Evolutionary conservation across 2,797 vertebrate species (phyloP).

Genomic region (Melanotaenia trifasciata): DNA sequence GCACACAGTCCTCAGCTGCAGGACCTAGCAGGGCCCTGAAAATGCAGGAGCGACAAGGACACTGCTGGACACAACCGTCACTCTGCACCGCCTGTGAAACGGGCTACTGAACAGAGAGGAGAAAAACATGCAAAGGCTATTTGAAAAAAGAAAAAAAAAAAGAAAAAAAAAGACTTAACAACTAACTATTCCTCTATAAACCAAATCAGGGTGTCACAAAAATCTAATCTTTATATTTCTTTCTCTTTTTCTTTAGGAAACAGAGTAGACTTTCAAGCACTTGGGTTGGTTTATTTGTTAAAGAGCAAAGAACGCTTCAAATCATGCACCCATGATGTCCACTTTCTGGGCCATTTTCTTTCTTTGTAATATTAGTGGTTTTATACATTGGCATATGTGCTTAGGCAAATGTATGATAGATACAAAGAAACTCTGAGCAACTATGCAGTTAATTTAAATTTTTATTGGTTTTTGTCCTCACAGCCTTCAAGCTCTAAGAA

Average conservation of each 20-base stretch:
- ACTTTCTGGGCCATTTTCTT: conserved; percentile 84
- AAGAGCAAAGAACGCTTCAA: conserved; percentile 85
- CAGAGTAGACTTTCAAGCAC: conserved; percentile 78
- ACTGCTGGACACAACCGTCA: conserved; percentile 73
- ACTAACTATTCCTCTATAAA: conserved; percentile 88
- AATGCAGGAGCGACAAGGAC: conserved; percentile 62
- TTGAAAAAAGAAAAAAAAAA: conserved; percentile 73
- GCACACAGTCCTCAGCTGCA: conserved; percentile 78
- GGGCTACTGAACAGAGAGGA: conserved; percentile 77
- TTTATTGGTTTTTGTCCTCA: conserved; percentile 81
- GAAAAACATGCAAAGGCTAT: conserved; percentile 80
- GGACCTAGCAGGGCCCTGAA: conserved; percentile 75
- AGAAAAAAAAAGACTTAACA: conserved; percentile 61
- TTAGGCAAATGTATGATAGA: conserved; percentile 79
- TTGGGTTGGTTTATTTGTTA: conserved; percentile 77
- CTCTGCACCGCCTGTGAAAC: conserved; percentile 77
- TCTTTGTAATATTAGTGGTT: conserved; percentile 75
- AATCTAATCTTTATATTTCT: conserved; percentile 89
- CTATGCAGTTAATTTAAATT: conserved; percentile 88
- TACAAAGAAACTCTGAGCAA: conserved; percentile 80
- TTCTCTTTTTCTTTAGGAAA: conserved; percentile 81
- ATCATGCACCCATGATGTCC: conserved; percentile 81
- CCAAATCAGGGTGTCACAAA: conserved; percentile 92
- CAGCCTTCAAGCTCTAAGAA: conserved; percentile 82
- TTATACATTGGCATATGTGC: conserved; percentile 79